Base-by-base conservation (phyloP, 2,113 vertebrate species). In the Boulengeromyrus knoepffleri region DNA sequence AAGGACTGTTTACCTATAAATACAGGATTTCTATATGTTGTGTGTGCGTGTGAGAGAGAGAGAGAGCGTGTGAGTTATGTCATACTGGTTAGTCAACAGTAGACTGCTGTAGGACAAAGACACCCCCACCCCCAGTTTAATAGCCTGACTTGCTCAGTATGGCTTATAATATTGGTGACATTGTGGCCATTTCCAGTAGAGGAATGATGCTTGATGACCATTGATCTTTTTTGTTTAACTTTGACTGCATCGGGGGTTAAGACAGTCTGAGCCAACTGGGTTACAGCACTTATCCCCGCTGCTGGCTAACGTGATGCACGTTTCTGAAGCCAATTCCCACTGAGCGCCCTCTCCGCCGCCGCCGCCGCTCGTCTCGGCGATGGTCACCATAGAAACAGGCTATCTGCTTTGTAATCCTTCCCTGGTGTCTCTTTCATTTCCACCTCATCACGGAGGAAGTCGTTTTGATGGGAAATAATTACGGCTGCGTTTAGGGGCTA, bases 331-430 rank as follows among this genome's bases (percentile, higher is more conserved):
- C 24, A 2, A 36, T 84, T 89, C 36, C 52, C 77, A n/a, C 77
- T 4, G 56, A 45, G 53, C 80, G 42, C 39, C 80, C 66, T 53
- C 31, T 31, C 36, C 53, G 53, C 53, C 74, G 49, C 80, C 21
- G 12, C 45, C 42, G 56, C 50, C n/a, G 31, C 50, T 85, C 53
- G 42, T 88, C 70, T 84, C 47, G 27, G 39, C 53, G 77, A 47
- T 58, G 70, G 90, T 90, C 90, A 91, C 88, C 86, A 90, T 91
- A 91, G 90, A 49, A 89, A 91, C 88, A 39, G 42, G 70, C 70
- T 31, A 83, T 83, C 62, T 89, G 84, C 39, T 50, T 70, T 83
- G 45, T 85, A 89, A 17, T 49, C 90, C 88, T 90, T 89, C 87
- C 66, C 83, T 56, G 62, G 84, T 89, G 90, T 77, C 70, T 87